Evolutionary conservation across 2,113 vertebrate species (phyloP).

Genomic region (Rhabdomys dilectus): DNA sequence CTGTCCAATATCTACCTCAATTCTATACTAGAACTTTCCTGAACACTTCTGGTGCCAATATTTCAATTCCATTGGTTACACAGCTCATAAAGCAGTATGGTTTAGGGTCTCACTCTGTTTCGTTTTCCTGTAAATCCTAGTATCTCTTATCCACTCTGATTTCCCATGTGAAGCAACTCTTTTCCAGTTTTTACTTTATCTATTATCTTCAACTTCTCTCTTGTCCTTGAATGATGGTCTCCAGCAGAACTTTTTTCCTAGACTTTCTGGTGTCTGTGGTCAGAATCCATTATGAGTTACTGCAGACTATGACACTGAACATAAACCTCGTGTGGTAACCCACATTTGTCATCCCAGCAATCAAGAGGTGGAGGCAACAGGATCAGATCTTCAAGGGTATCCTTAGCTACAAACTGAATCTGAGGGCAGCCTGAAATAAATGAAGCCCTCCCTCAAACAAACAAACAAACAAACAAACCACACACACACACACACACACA

Average conservation of each 20-base stretch:
- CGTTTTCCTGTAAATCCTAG: not conserved
- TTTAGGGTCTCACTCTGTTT: not conserved
- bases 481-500: not conserved
- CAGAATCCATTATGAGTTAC: not conserved
- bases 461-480: not conserved
- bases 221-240: not conserved
- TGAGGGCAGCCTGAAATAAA: not conserved
- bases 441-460: not conserved
- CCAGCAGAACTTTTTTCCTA: not conserved
- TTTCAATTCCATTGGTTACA: conserved; percentile 1
- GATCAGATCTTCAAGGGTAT: not conserved
- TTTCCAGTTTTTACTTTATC: conserved; percentile 29
- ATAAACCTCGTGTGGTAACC: not conserved
- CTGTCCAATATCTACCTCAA: not conserved
- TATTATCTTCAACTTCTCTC: not conserved
- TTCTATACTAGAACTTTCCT: not conserved
- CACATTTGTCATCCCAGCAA: not conserved
- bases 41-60: not conserved
- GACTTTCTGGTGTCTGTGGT: not conserved
- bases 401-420: not conserved
- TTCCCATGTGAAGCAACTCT: not conserved
- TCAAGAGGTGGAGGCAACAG: not conserved
- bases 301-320: not conserved
- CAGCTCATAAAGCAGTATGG: not conserved
- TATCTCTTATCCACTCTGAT: not conserved